Conservation (phyloP, 2,113 vertebrate genomes). For the Herpetotheres cachinnans region DNA sequence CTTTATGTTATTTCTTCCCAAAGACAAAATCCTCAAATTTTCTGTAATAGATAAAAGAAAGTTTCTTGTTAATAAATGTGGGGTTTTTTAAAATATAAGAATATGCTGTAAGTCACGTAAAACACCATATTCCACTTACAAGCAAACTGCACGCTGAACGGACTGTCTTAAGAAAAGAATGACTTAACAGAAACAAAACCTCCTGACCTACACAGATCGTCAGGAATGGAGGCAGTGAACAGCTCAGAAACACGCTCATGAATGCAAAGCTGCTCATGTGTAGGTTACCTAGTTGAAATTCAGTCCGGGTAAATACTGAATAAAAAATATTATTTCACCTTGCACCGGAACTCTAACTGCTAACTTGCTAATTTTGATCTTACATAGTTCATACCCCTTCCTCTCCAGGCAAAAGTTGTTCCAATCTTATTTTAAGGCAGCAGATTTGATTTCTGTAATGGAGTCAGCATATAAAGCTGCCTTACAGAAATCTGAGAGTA, state of each 20-base stretch:
- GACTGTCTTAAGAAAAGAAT: background rate
- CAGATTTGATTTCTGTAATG: background rate
- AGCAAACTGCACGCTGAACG: background rate
- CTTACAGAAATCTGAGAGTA: background rate
- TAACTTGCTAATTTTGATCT: background rate
- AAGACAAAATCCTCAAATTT: constrained; percentile 91
- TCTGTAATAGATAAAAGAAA: constrained; percentile 75
- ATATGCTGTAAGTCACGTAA: background rate
- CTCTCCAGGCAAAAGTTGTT: background rate
- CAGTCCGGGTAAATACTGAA: background rate
- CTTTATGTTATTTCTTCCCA: constrained; percentile 97
- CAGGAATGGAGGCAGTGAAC: background rate
- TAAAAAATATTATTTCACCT: background rate
- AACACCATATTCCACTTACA: background rate
- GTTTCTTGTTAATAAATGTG: background rate
- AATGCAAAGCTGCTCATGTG: background rate
- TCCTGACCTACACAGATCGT: background rate
- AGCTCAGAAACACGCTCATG: background rate
- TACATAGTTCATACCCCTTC: background rate
- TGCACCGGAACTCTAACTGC: background rate
- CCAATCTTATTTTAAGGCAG: background rate
- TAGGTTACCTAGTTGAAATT: background rate
- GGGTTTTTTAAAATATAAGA: background rate
- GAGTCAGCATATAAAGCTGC: background rate
- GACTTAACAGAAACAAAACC: background rate